Evolutionary conservation across 1,140 invertebrate genomes (phyloP), one percentile per base, ranked within the genome.

Genomic region (Trachymyrmex cornetzi): DNA sequence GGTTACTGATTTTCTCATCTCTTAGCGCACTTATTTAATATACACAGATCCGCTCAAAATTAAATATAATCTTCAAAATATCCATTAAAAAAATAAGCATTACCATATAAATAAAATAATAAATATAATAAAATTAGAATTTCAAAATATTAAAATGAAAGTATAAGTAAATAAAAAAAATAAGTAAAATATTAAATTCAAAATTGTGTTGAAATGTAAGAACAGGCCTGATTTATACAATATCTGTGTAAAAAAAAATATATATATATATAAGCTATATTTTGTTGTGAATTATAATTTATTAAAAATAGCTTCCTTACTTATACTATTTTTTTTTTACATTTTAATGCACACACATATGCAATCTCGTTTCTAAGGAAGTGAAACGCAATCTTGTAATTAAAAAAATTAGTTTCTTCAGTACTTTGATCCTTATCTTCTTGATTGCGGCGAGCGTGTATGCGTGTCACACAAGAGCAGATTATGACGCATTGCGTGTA

Each of bases 331-430:
- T 24, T 38, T 59, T 74, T 38, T 24, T 74, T 24, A 14, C 9
- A 22, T 34, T 48, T 69, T 24, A 69, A 19, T 12, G n/a, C 34
- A 50, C 14, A 38, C 30, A 63, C 6, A 6, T 14, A 27, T 5
- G 19, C 2, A 67, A 6, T 69, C n/a, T 14, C 3, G 44, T 50
- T 72, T 16, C 24, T 16, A 27, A 48, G 38, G 19, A 64, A 2
- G 2, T 6, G n/a, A 53, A 55, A 24, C 9, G 16, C 19, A 11
- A 66, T n/a, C 9, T 27, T n/a, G 12, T 4, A 53, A 19, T 53
- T 66, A n/a, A 71, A 57, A 55, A 55, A 30, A 57, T 44, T 27
- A 57, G 30, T 22, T 81, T 81, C n/a, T 53, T 67, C n/a, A 53
- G 34, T 22, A 53, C 14, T 24, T 80, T 4, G 44, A 67, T 53